Evolutionary conservation across 2,797 vertebrate genomes (phyloP), one percentile per base, ranked within the genome.

Genomic region (Falco berigora): DNA sequence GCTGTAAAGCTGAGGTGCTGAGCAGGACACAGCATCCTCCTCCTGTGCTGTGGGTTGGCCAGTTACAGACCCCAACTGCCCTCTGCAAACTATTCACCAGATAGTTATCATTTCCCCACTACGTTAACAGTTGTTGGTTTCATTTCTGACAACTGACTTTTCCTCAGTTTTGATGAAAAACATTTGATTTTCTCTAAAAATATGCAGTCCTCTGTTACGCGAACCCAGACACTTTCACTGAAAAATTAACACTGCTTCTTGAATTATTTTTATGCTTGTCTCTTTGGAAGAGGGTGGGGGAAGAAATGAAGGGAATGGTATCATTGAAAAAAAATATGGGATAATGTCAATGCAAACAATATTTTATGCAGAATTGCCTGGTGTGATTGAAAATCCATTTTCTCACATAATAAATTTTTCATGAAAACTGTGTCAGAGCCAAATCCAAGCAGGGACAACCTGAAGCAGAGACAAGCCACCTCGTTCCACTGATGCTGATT

Each of bases 351-450:
- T 7, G 38, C 82, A 94, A 95, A 91, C 66, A 93, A 16, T 90
- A 94, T 94, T 92, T 95, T 81, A 88, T 86, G 86, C 90, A 96
- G 80, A 93, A 96, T 86, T 6, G 76, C 50, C 92, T 80, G 58
- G 19, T 92, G 93, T 90, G 92, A 93, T 92, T 86, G 88, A 94
- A 96, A 96, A 95, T 77, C 81, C 72, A 91, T 96, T 97, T 96
- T 86, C 85, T 86, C 77, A 61, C 52, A 56, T 94, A 91, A 91
- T 92, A 95, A 94, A 94, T 91, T 92, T 91, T 97, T 95, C 94
- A 95, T 88, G 68, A 69, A 95, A 96, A 83, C 56, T 36, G 21
- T 94, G 88, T 76, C 94, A 88, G 75, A 94, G 86, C 79, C 83
- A 86, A 76, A 85, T 91, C 68, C 94, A 88, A 91, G 64, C 67